Evolutionary conservation across 2,113 vertebrate species (phyloP).

Genomic region (Uropsilus gracilis): DNA sequence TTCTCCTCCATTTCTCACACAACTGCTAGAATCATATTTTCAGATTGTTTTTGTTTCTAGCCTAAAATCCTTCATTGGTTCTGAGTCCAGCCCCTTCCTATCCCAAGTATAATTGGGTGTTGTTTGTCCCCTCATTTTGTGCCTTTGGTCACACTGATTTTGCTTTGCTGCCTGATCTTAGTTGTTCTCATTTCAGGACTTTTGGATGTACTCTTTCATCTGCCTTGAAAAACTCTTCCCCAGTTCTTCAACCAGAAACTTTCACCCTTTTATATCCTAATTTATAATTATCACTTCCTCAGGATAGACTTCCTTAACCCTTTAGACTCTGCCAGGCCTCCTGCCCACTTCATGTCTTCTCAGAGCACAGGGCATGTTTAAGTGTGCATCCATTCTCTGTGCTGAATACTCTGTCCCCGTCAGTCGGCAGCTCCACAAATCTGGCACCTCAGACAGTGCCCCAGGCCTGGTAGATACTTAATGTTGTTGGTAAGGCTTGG

Average conservation of each 20-base stretch:
- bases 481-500: neutral
- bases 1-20: neutral
- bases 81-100: neutral
- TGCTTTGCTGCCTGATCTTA: neutral
- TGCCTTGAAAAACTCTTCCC: neutral
- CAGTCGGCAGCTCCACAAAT: neutral
- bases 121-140: neutral
- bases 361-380: neutral
- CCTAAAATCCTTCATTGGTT: neutral
- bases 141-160: neutral
- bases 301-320: neutral
- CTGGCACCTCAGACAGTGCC: neutral
- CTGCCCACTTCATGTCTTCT: neutral
- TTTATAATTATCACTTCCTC: neutral
- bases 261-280: neutral
- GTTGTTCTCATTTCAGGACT: neutral
- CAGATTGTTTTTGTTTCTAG: neutral
- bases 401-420: neutral
- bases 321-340: neutral
- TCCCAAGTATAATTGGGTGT: neutral
- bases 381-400: neutral
- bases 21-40: constrained; percentile 6
- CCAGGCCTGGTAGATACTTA: no score
- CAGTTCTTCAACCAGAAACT: no score
- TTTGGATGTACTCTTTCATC: neutral